These are phyloP conservation scores for Cinara cedri DNA, from an alignment of 2,888 invertebrate genomes.

Conservation along the genomic window DNA sequence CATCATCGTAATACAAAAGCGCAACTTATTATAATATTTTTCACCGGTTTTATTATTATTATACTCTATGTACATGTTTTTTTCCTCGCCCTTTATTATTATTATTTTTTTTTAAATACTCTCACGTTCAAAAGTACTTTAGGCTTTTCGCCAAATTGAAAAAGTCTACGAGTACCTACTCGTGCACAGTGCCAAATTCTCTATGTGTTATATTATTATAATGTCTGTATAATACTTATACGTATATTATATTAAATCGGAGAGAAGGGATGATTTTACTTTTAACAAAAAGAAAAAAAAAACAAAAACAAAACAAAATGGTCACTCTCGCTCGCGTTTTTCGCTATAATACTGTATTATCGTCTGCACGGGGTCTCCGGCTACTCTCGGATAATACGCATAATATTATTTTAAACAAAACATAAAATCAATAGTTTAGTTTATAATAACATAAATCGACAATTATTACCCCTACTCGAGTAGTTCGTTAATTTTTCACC, in stretches of 20 bases:
- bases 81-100: background rate
- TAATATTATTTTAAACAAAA: no score
- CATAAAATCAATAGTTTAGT: no score
- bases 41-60: conserved; percentile 1
- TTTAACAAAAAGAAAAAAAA: no score
- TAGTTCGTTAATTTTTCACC: conserved; percentile 3
- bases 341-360: background rate
- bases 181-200: conserved; percentile 16
- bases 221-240: background rate
- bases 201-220: conserved; percentile 4
- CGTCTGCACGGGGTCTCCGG: no score
- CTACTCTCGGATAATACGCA: no score
- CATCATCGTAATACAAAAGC: background rate
- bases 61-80: background rate
- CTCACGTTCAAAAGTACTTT: conserved; percentile 6
- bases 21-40: conserved; percentile 2
- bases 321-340: no score
- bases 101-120: conserved; percentile 9
- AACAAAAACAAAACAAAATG: no score
- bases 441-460: no score
- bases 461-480: no score
- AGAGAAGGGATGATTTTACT: no score
- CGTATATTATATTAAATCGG: no score
- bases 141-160: conserved; percentile 29
- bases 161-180: background rate